phyloP scores from a whole-genome alignment of 37 sponge, comb jelly and placozoan species.

The Petrosia ficiformis region DNA sequence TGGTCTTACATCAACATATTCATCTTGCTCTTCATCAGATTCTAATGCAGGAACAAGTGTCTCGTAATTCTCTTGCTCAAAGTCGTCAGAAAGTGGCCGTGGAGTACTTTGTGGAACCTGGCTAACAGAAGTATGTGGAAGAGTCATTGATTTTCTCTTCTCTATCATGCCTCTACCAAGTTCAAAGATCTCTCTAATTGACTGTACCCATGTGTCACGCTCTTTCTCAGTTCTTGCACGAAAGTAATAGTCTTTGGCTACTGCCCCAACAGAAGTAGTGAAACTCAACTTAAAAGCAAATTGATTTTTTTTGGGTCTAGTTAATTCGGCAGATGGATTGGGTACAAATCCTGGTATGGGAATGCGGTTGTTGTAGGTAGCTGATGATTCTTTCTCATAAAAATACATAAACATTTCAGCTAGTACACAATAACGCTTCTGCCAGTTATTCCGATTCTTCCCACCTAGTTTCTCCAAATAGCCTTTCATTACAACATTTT shows the following conservation, averaged over 20 bases:
- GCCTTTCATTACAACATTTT: conserved; percentile 53
- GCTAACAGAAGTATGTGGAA: background rate
- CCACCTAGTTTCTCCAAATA: conserved; percentile 90
- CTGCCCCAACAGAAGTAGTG: conserved; percentile 1
- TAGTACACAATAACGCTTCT: conserved; percentile 76
- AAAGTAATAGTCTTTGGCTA: conserved; percentile 76
- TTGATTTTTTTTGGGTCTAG: conserved; percentile 64
- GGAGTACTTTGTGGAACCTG: background rate
- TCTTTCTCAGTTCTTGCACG: conserved; percentile 23
- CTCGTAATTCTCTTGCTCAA: conserved; percentile 2
- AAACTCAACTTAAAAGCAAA: conserved; percentile 72
- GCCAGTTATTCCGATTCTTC: conserved; percentile 71
- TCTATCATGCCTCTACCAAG: background rate
- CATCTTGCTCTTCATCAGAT: background rate
- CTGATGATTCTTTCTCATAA: conserved; percentile 72
- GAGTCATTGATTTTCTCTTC: background rate
- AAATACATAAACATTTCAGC: conserved; percentile 76
- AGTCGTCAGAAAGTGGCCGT: background rate
- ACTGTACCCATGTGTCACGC: conserved; percentile 45
- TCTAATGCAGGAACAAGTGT: background rate
- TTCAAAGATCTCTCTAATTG: background rate
- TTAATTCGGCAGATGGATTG: conserved; percentile 26
- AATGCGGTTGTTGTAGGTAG: conserved; percentile 74
- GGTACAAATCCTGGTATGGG: conserved; percentile 26
- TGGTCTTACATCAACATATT: conserved; percentile 7